These are phyloP conservation scores for Pelobates cultripes DNA, from an alignment of 2,797 vertebrate species.

Conservation along the genomic window DNA sequence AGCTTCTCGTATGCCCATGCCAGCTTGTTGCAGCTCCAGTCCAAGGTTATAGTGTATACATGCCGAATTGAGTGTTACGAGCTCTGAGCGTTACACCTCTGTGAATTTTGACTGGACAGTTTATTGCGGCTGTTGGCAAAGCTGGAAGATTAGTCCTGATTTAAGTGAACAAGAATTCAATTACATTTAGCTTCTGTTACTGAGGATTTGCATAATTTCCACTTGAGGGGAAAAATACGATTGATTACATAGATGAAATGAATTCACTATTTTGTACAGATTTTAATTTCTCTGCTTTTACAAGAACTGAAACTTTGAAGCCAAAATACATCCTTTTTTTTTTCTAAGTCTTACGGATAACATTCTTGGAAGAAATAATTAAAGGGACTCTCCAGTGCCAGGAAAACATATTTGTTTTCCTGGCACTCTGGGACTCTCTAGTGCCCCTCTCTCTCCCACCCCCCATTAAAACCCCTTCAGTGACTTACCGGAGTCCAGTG, in stretches of 20 bases:
- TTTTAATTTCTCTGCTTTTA: background rate
- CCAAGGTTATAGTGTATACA: slow-evolving; percentile 42
- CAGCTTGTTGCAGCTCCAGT: slow-evolving; percentile 27
- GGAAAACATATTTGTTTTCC: no score
- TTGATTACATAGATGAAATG: slow-evolving; percentile 1
- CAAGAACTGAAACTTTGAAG: slow-evolving; percentile 14
- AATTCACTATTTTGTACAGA: background rate
- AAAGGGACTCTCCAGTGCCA: no score
- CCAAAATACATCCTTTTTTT: slow-evolving; percentile 22
- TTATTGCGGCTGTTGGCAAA: slow-evolving; percentile 25
- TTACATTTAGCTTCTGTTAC: slow-evolving; percentile 47
- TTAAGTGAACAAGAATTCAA: slow-evolving; percentile 58
- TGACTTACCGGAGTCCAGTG: no score
- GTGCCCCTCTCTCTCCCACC: no score
- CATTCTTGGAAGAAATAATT: no score
- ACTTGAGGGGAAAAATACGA: slow-evolving; percentile 24
- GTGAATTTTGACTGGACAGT: background rate
- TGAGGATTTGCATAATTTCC: background rate
- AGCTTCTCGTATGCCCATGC: slow-evolving; percentile 44
- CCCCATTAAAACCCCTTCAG: no score
- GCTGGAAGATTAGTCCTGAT: slow-evolving; percentile 3
- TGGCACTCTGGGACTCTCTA: no score
- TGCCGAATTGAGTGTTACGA: slow-evolving; percentile 35
- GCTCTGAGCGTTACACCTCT: slow-evolving; percentile 1
- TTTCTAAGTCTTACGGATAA: no score